Conservation (phyloP, 2,888 invertebrate species). For the Microctonus aethiopoides region DNA sequence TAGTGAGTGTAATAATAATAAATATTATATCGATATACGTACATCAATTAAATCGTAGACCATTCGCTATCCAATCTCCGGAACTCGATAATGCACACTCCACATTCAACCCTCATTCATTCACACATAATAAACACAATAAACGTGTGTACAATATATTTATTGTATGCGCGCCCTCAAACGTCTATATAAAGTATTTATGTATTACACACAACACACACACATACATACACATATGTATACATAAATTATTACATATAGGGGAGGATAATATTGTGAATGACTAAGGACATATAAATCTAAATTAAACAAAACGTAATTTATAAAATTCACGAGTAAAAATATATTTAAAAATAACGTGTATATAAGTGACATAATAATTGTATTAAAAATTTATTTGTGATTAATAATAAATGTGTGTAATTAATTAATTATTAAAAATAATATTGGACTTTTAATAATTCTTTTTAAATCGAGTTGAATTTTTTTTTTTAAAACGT, state of each 20-base stretch:
- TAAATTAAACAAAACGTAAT: not conserved
- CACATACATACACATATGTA: not conserved
- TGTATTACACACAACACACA: not conserved
- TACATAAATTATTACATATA: no score
- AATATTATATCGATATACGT: not conserved
- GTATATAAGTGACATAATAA: not conserved
- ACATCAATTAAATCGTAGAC: not conserved
- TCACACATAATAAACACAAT: not conserved
- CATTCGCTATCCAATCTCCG: not conserved
- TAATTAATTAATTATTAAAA: not conserved
- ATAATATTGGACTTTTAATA: not conserved
- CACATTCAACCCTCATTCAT: not conserved
- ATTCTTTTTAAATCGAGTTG: not conserved
- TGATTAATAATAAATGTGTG: not conserved
- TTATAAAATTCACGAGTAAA: not conserved
- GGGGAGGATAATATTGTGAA: not conserved
- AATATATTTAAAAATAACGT: no score
- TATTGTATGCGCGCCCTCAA: not conserved
- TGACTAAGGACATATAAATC: not conserved
- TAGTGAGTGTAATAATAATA: not conserved
- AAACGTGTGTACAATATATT: not conserved
- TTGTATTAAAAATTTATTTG: not conserved
- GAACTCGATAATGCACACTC: not conserved
- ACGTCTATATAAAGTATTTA: not conserved
- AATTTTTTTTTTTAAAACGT: slow-evolving; percentile 16